Evolutionary conservation across 37 sponge, comb jelly and placozoan species (phyloP), one percentile per base, ranked within the genome.

Genomic region (Mnemiopsis leidyi): DNA sequence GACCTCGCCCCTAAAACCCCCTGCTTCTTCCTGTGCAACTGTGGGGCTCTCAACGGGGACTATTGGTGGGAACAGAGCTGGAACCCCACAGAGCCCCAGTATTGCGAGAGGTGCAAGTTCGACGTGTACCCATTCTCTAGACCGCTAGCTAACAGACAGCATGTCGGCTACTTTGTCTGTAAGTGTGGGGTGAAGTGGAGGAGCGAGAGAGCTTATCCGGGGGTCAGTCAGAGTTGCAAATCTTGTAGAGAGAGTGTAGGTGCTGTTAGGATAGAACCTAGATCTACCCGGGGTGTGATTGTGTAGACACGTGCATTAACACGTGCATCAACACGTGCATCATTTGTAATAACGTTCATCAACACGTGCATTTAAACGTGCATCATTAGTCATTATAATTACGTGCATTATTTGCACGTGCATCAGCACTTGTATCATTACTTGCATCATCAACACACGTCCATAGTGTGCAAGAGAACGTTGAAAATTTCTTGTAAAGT

Each of bases 101-200:
- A 23, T 18, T 71, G 75, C 20, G 75, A 71, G 21, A 71, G n/a
- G 75, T 71, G 75, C n/a, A n/a, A 71, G 75, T 71, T 71, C 20
- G 75, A 71, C 75, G 75, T 71, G n/a, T 71, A 71, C 75, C 75
- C 75, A n/a, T 71, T 71, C 75, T 28, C 30, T 25, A n/a, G 30
- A 5, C 75, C 75, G n/a, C 75, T 71, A 18, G 2, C 20, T 28
- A 71, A 71, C 75, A 13, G 75, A 71, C 75, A 71, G 30, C 75
- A 71, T 25, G 30, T 28, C 3, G 75, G 75, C 3, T 71, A 71
- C 75, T 71, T 71, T 28, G 3, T 3, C 5, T 71, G 75, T 28
- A 71, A 71, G 30, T 71, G 75, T 71, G 75, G 75, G 2, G 75
- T 71, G 30, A 71, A 71, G 75, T 71, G 75, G 75, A n/a, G 75